Evolutionary conservation across 2,888 invertebrate species (phyloP).

Genomic region (Elegia similella): DNA sequence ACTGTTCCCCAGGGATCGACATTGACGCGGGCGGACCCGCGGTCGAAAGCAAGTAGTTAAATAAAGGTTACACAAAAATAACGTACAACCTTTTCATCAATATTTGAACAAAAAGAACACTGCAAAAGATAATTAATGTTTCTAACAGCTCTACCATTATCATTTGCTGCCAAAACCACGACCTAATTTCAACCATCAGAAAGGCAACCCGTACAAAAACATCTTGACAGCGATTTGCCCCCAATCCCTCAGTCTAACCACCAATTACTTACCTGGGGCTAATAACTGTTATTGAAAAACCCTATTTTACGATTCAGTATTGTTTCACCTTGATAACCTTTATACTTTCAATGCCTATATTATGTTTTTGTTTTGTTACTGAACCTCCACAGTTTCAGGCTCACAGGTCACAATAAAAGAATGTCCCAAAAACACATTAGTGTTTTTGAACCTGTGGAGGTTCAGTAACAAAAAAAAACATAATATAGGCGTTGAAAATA

Average conservation of each 20-base stretch:
- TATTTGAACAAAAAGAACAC: too few species aligned
- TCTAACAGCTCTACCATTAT: background rate
- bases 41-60: too few species aligned
- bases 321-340: background rate
- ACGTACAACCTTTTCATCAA: too few species aligned
- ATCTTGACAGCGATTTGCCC: conserved; percentile 9
- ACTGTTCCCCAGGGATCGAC: too few species aligned
- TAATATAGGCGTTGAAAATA: too few species aligned
- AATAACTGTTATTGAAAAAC: conserved; percentile 6
- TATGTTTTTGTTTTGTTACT: background rate
- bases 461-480: too few species aligned
- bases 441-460: too few species aligned
- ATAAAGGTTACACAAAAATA: too few species aligned
- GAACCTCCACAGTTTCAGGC: too few species aligned
- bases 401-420: too few species aligned
- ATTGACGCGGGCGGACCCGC: too few species aligned
- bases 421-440: too few species aligned
- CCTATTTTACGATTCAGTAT: background rate
- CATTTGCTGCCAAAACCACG: background rate
- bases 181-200: background rate
- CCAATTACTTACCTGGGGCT: conserved; percentile 6
- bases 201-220: background rate
- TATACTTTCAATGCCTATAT: background rate
- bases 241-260: conserved; percentile 4
- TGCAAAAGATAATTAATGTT: background rate